A percentile compares a stretch with the other conserved stretches of the same genome.
These are phyloP conservation scores for Trichogramma pretiosum DNA, from an alignment of 1,140 invertebrate genomes.

Conservation along the genomic window DNA sequence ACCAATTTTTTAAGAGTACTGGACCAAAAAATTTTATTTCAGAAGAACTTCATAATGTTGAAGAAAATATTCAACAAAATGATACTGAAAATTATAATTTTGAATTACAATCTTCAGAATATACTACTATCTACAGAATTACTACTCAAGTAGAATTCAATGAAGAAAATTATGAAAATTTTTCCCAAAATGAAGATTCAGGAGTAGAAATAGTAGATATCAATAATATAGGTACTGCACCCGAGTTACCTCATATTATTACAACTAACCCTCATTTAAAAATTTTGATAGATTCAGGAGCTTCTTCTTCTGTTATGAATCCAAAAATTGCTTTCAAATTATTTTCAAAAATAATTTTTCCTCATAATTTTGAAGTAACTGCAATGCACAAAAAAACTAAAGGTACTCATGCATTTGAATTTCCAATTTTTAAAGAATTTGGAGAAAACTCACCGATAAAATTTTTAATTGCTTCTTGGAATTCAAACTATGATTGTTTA, in stretches of 20 bases:
- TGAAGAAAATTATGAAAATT: background rate
- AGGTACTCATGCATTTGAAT: background rate
- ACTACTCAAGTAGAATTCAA: background rate
- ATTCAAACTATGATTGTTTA: background rate
- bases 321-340: background rate
- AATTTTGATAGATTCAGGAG: background rate
- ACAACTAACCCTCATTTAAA: background rate
- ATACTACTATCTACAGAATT: too few species aligned
- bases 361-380: background rate
- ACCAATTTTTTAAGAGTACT: background rate
- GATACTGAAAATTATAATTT: background rate
- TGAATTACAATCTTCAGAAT: background rate
- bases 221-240: background rate
- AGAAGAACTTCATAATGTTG: background rate
- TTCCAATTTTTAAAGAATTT: background rate
- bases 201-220: background rate
- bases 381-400: background rate
- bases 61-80: background rate
- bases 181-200: background rate
- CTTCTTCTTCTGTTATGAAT: background rate
- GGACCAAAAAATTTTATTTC: background rate
- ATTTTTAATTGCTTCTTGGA: background rate
- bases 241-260: background rate
- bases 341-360: background rate
- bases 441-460: background rate